phyloP scores from a whole-genome alignment of 2,888 invertebrate genomes.

The Leptopilina drosophilae region DNA sequence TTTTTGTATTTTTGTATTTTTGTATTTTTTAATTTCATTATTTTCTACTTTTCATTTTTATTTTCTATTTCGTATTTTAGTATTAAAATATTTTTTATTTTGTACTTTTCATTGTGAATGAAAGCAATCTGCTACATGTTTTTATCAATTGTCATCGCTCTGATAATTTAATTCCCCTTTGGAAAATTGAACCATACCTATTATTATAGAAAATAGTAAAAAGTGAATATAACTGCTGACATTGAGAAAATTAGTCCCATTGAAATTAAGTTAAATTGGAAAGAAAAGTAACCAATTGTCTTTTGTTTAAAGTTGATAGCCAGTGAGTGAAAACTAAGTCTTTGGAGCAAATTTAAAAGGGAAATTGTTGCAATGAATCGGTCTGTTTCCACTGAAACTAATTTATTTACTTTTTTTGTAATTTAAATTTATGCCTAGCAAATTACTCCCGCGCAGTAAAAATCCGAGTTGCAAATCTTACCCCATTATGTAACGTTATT shows the following conservation, averaged over 20 bases:
- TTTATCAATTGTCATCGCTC: too few species aligned
- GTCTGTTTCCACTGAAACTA: conserved; percentile 14
- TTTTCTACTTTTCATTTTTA: too few species aligned
- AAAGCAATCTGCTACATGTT: background rate
- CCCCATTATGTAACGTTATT: too few species aligned
- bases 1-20: too few species aligned
- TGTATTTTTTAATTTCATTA: too few species aligned
- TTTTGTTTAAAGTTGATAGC: background rate
- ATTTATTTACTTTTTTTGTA: conserved; percentile 6
- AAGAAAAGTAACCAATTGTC: conserved; percentile 10
- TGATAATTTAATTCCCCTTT: background rate
- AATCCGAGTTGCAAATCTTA: too few species aligned
- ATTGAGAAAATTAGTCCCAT: background rate
- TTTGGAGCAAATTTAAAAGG: conserved; percentile 15
- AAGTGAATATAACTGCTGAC: background rate
- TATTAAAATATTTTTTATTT: too few species aligned
- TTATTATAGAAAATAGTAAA: background rate
- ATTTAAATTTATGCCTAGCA: background rate
- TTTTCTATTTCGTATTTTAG: too few species aligned
- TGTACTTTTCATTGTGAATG: background rate
- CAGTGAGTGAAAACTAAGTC: background rate
- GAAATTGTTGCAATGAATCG: conserved; percentile 15
- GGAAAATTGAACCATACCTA: background rate
- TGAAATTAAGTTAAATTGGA: background rate
- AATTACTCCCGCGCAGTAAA: background rate